These are phyloP conservation scores for Aphelocoma californica DNA, from an alignment of 2,797 vertebrate species.

Conservation along the genomic window DNA sequence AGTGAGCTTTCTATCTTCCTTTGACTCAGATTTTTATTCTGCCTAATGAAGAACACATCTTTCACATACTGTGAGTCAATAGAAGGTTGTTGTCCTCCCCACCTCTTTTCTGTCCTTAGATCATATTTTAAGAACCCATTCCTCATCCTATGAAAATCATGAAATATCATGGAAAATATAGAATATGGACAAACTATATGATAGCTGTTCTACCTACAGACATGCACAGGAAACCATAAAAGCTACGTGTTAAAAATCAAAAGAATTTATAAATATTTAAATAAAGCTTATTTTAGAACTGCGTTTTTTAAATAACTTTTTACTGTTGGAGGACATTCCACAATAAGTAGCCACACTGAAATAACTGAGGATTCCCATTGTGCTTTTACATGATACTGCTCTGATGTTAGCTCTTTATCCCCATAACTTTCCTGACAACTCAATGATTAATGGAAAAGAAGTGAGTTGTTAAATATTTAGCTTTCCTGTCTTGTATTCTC, in stretches of 20 bases:
- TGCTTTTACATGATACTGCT: neutral
- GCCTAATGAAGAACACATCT: neutral
- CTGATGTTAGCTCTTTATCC: conserved; percentile 14
- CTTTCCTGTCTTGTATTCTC: conserved; percentile 9
- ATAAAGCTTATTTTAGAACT: neutral
- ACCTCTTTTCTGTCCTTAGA: neutral
- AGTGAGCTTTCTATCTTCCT: neutral
- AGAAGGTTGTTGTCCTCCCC: neutral
- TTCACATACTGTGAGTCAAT: neutral
- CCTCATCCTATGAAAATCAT: neutral
- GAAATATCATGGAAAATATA: neutral
- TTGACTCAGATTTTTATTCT: neutral
- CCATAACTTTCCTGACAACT: neutral
- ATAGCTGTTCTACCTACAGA: neutral
- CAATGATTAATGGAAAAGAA: conserved; percentile 25
- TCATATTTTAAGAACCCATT: neutral
- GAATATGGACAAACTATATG: neutral
- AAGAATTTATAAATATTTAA: neutral
- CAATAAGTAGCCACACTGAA: neutral
- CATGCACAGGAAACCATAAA: neutral
- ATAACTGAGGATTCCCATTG: neutral
- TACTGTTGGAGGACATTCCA: neutral
- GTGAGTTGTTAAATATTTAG: conserved; percentile 28
- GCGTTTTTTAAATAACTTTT: neutral
- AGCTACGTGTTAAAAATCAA: neutral